Evolutionary conservation across 1,140 invertebrate genomes (phyloP).

Genomic region (Cotesia vestalis): DNA sequence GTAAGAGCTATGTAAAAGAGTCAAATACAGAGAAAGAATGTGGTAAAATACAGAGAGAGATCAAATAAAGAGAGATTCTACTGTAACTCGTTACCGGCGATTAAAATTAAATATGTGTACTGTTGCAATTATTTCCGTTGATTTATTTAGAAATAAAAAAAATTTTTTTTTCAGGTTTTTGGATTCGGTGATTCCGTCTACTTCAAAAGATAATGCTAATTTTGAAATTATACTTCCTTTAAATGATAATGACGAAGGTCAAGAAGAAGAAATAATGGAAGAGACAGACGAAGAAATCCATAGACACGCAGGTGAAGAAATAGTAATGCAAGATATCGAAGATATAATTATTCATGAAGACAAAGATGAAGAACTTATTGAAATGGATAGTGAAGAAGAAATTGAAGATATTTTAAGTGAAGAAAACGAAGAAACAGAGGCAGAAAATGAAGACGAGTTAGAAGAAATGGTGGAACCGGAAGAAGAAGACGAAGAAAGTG

Average conservation of each 20-base stretch:
- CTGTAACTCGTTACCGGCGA: too few species aligned
- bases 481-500: constrained; percentile 5
- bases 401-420: neutral
- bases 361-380: constrained; percentile 1
- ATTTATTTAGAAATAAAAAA: constrained; percentile 5
- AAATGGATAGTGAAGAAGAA: constrained; percentile 1
- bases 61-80: too few species aligned
- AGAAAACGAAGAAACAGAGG: constrained; percentile 7
- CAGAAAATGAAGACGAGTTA: neutral
- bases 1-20: too few species aligned
- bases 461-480: constrained; percentile 4
- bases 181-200: constrained; percentile 1
- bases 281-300: neutral
- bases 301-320: neutral
- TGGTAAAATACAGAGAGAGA: too few species aligned
- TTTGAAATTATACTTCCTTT: neutral
- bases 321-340: neutral
- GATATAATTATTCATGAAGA: neutral
- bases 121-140: too few species aligned
- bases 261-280: neutral
- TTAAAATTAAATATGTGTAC: too few species aligned
- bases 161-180: constrained; percentile 13
- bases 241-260: neutral
- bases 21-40: too few species aligned
- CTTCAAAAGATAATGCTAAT: constrained; percentile 2